A percentile compares a stretch with the other conserved stretches of the same genome.
Evolutionary conservation across 2,888 invertebrate genomes (phyloP).

Genomic region (Alloscopus bannaensis): DNA sequence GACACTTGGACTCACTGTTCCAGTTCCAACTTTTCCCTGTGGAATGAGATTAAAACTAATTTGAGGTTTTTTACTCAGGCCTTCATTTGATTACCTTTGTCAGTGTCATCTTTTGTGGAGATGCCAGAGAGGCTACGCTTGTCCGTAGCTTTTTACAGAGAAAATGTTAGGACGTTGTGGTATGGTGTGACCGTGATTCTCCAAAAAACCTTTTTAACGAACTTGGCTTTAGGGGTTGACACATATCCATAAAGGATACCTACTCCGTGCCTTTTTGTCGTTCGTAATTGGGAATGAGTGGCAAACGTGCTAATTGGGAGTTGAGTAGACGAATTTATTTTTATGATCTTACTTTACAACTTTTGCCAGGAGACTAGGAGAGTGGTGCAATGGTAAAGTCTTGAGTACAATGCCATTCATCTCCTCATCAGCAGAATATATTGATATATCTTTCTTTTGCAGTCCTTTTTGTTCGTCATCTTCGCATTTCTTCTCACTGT

Average conservation of each 20-base stretch:
- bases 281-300: no score
- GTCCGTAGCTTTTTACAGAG: not conserved
- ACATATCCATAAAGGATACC: not conserved
- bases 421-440: no score
- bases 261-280: no score
- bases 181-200: not conserved
- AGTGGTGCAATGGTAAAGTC: constrained; percentile 6
- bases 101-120: no score
- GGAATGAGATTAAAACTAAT: not conserved
- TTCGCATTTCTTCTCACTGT: constrained; percentile 20
- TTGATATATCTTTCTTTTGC: no score
- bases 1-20: not conserved
- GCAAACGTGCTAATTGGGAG: not conserved
- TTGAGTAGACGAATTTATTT: constrained; percentile 31
- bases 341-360: constrained; percentile 50
- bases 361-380: constrained; percentile 14
- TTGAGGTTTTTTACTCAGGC: not conserved
- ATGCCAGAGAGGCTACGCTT: no score
- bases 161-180: not conserved
- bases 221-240: not conserved
- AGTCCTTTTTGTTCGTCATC: no score
- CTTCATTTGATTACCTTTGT: not conserved
- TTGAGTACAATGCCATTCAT: constrained; percentile 21
- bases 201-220: not conserved
- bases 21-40: not conserved